phyloP scores from a whole-genome alignment of 2,888 invertebrate species.

The Thysanoteuthis rhombus region DNA sequence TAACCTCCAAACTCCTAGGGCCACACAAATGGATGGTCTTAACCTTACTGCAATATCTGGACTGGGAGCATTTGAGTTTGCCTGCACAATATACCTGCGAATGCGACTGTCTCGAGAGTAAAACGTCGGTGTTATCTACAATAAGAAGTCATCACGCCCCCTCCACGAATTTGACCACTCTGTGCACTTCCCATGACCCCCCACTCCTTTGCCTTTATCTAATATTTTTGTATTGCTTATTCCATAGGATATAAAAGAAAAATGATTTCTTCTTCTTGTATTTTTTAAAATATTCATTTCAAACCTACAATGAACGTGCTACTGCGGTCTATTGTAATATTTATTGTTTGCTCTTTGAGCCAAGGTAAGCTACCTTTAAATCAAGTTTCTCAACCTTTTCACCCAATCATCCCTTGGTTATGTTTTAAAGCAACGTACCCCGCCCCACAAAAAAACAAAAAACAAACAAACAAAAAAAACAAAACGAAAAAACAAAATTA shows the following conservation, averaged over 20 bases:
- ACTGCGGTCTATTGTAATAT: not conserved
- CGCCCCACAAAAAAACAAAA: no score
- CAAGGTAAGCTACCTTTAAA: not conserved
- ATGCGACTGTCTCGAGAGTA: not conserved
- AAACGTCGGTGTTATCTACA: not conserved
- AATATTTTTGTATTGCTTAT: not conserved
- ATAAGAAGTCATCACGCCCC: not conserved
- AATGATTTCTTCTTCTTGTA: not conserved
- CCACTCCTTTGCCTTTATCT: not conserved
- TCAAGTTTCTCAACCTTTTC: no score
- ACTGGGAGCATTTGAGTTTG: no score
- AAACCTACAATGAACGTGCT: not conserved
- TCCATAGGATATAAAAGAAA: not conserved
- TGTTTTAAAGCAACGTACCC: no score
- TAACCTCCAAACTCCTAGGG: no score
- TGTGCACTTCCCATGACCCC: not conserved
- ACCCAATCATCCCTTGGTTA: no score
- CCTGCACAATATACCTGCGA: not conserved
- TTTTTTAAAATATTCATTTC: not conserved
- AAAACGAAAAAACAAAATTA: no score
- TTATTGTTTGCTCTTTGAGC: not conserved
- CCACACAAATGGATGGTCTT: no score
- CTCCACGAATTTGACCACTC: not conserved
- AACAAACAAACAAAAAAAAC: no score
- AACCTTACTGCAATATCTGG: no score